Percentiles rank a stretch among this genome's conserved stretches.
These are phyloP conservation scores for Drosophila triauraria DNA, from an alignment of 1,140 invertebrate genomes.

Conservation along the genomic window DNA sequence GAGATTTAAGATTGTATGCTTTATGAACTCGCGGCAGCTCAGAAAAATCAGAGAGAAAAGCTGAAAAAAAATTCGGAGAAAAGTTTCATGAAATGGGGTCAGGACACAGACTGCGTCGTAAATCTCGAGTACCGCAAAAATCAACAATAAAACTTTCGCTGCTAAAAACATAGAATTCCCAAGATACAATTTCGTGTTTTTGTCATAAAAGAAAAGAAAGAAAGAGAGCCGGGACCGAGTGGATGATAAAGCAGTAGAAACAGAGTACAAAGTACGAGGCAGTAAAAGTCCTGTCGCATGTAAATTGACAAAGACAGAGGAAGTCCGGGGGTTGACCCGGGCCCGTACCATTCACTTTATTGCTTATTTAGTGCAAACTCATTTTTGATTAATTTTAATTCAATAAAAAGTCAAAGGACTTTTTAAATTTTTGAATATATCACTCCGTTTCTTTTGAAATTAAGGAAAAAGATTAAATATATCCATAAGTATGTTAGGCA, in stretches of 20 bases:
- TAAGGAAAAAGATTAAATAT: no score
- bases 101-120: conserved; percentile 54
- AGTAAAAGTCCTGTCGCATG: conserved; percentile 50
- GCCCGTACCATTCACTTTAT: conserved; percentile 38
- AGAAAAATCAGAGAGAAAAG: conserved; percentile 16
- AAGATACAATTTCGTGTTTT: conserved; percentile 64
- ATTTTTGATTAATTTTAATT: conserved; percentile 27
- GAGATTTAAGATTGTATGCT: conserved; percentile 69
- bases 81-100: conserved; percentile 43
- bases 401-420: background rate
- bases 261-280: conserved; percentile 18
- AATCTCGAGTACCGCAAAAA: conserved; percentile 72
- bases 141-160: conserved; percentile 76
- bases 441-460: background rate
- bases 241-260: conserved; percentile 45
- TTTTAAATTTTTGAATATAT: background rate
- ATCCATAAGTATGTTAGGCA: background rate
- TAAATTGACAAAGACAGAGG: conserved; percentile 53
- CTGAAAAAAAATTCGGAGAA: conserved; percentile 5
- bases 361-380: conserved; percentile 29
- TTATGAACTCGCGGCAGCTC: conserved; percentile 50
- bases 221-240: conserved; percentile 40
- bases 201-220: conserved; percentile 55
- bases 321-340: background rate
- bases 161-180: conserved; percentile 58